Evolutionary conservation across 2,113 vertebrate species (phyloP), one percentile per base, ranked within the genome.

Genomic region (Paedocypris sp.): DNA sequence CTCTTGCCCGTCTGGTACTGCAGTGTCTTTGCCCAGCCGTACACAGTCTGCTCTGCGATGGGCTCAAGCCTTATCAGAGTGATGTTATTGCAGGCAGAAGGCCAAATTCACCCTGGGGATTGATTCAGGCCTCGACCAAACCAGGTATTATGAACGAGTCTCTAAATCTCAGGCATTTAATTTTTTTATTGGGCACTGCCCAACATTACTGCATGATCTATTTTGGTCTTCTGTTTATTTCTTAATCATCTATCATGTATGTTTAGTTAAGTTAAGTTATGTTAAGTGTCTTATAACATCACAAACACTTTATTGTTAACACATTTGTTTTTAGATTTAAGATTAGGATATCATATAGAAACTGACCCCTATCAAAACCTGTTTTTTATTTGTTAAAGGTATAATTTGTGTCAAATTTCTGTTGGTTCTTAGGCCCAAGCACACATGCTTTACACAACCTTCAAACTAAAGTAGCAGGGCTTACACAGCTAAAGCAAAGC

Each of bases 31-130:
- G 94, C 72, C 94, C 92, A 0, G 90, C 92, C 0, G 87, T 98
- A 59, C 82, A 83, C 3, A 79, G 76, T 60, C 48, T 97, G 79
- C 86, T 97, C 78, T 84, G 83, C 0, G 90, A 97, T 0, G 91
- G 92, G 32, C 81, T 98, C 60, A 97, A 92, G 75, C 92, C 93
- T 0, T 91, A 94, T 79, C 91, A 91, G 83, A 96, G 91, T 80
- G 94, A 98, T 49, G 74, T 98, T 5, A 95, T 98, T 69, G 86
- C 90, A 0, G 94, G 94, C 59, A 87, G 92, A 72, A 83, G 92
- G 70, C 86, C 82, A 35, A 94, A 86, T 39, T 93, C 89, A 3
- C 86, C 93, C 22, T 97, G 94, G 94, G 86, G 88, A 0, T 80
- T 98, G 50, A 88, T 97, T 56, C 91, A 92, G 79, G 90, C 91